Percentiles rank a stretch among this genome's conserved stretches.
Evolutionary conservation across 2,113 vertebrate genomes (phyloP).

Genomic region (Ciconia maguari): DNA sequence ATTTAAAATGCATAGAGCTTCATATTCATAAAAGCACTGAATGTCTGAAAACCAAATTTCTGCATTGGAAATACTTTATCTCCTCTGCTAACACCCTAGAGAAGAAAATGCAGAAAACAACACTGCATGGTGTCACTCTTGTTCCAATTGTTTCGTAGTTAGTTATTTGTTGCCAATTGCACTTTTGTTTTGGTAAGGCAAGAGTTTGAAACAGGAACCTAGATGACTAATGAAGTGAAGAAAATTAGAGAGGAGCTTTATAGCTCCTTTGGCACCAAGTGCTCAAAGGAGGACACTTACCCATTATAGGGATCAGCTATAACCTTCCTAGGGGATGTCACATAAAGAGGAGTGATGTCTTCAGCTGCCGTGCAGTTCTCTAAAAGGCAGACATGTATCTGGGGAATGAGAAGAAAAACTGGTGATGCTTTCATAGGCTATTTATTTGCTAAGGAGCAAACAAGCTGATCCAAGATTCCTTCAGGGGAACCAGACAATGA

Average conservation of each 20-base stretch:
- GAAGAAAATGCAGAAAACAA: neutral
- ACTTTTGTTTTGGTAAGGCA: neutral
- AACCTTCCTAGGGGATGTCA: slow-evolving; percentile 67
- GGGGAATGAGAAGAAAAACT: slow-evolving; percentile 16
- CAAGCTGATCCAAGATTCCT: neutral
- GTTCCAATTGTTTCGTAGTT: neutral
- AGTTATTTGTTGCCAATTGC: neutral
- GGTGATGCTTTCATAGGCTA: neutral
- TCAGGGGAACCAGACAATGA: neutral
- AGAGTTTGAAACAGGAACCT: neutral
- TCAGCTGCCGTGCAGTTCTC: slow-evolving; percentile 68
- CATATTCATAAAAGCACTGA: neutral
- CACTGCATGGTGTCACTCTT: neutral
- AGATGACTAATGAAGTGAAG: neutral
- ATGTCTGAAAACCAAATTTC: neutral
- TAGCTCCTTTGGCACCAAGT: neutral
- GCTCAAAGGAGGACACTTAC: slow-evolving; percentile 51
- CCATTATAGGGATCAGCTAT: slow-evolving; percentile 79
- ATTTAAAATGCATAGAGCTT: neutral
- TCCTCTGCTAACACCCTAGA: neutral
- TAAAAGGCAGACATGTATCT: slow-evolving; percentile 72
- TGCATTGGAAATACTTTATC: neutral
- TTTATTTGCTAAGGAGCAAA: neutral
- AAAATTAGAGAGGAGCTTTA: neutral
- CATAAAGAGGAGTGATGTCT: slow-evolving; percentile 57